Evolutionary conservation across 2,113 vertebrate species (phyloP).

Genomic region (Corythornis cristatus): DNA sequence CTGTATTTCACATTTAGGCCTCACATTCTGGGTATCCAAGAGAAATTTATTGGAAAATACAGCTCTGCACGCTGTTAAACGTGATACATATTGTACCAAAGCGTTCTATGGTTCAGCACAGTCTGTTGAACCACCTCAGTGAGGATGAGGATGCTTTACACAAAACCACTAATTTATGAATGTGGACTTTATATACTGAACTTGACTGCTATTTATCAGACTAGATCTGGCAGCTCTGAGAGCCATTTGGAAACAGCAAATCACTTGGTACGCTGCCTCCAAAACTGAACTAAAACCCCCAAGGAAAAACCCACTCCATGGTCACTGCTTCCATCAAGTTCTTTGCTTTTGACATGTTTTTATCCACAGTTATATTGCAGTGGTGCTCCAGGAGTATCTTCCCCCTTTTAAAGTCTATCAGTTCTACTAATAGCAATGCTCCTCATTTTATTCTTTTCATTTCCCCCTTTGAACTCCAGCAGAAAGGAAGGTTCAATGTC

Average conservation of each 20-base stretch:
- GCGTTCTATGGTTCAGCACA: not conserved
- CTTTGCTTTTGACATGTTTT: not conserved
- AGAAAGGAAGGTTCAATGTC: not conserved
- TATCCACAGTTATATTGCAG: not conserved
- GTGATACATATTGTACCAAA: not conserved
- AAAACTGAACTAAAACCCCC: not conserved
- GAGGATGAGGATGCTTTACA: not conserved
- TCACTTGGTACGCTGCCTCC: not conserved
- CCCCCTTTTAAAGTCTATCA: not conserved
- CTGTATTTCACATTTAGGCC: not conserved
- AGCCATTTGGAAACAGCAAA: slow-evolving; percentile 17
- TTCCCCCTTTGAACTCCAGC: not conserved
- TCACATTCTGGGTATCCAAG: not conserved
- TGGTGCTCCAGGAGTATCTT: not conserved
- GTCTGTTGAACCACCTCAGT: not conserved
- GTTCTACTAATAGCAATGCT: not conserved
- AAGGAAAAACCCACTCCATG: not conserved
- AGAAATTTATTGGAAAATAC: not conserved
- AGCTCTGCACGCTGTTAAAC: not conserved
- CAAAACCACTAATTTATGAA: not conserved
- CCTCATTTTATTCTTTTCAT: not conserved
- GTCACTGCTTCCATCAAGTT: not conserved
- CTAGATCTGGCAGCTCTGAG: not conserved
- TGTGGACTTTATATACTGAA: not conserved
- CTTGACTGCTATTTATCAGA: not conserved